These are phyloP conservation scores for Hemichromis elongatus DNA, from an alignment of 2,113 vertebrate species.

Conservation along the genomic window DNA sequence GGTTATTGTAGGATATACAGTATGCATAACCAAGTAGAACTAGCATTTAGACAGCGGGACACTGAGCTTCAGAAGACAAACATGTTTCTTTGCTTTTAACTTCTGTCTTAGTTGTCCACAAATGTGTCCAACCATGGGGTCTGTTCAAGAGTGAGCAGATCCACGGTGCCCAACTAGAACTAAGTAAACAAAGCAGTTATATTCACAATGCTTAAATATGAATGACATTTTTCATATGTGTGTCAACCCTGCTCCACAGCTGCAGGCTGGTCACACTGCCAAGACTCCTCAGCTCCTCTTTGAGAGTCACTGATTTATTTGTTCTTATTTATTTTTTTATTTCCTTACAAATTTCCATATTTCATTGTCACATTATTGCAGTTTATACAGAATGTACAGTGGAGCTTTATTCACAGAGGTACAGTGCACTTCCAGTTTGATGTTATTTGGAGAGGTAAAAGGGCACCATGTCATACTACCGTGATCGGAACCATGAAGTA, in stretches of 20 bases:
- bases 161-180: not conserved
- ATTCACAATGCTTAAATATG: conserved; percentile 23
- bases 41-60: not conserved
- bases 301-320: conserved; percentile 41
- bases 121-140: not conserved
- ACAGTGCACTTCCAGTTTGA: not conserved
- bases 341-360: not conserved
- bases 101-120: not conserved
- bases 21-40: not conserved
- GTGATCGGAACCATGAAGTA: not conserved
- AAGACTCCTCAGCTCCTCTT: conserved; percentile 19
- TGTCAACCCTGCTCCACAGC: conserved; percentile 22
- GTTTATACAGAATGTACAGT: conserved; percentile 19
- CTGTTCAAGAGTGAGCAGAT: not conserved
- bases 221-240: conserved; percentile 17
- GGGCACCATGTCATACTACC: not conserved
- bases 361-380: conserved; percentile 8
- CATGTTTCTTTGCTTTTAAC: not conserved
- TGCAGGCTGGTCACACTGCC: conserved; percentile 30
- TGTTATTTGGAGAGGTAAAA: not conserved
- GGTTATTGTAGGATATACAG: not conserved
- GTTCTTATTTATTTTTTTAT: conserved; percentile 62
- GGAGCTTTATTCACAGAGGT: conserved; percentile 25
- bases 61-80: not conserved
- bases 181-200: conserved; percentile 40